These are phyloP conservation scores for Hycleus cichorii DNA, from an alignment of 1,140 invertebrate genomes.

Conservation along the genomic window DNA sequence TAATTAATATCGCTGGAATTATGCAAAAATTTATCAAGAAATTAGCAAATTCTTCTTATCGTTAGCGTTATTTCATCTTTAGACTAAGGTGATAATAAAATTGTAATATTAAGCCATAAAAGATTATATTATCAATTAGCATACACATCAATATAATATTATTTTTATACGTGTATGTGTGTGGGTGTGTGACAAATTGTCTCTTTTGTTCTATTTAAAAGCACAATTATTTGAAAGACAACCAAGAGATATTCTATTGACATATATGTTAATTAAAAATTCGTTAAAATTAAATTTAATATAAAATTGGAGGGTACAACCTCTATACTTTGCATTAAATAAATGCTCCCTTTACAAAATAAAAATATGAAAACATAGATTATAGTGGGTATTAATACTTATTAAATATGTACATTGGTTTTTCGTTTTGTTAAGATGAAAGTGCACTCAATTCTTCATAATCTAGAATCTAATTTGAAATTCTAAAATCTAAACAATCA, in stretches of 20 bases:
- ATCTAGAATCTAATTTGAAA: neutral
- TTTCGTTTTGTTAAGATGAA: too few relatives aligned
- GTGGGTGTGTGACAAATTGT: neutral
- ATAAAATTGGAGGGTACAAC: constrained; percentile 50
- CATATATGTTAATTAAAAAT: constrained; percentile 41
- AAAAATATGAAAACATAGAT: constrained; percentile 23
- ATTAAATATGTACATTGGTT: too few relatives aligned
- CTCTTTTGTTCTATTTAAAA: neutral
- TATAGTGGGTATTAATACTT: constrained; percentile 17
- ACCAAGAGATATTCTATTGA: constrained; percentile 32
- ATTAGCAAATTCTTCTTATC: too few relatives aligned
- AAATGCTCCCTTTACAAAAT: constrained; percentile 53
- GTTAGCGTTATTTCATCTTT: too few relatives aligned
- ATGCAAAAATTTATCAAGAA: too few relatives aligned
- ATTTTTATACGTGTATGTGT: constrained; percentile 10
- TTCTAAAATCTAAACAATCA: constrained; percentile 4
- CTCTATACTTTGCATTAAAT: constrained; percentile 85
- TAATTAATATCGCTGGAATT: too few relatives aligned
- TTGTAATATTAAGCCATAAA: constrained; percentile 1
- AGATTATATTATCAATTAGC: constrained; percentile 36
- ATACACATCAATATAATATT: constrained; percentile 41
- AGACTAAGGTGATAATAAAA: too few relatives aligned
- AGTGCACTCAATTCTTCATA: too few relatives aligned
- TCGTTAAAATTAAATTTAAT: too few relatives aligned
- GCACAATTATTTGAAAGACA: constrained; percentile 3